Percentiles rank a stretch among this genome's conserved stretches.
Evolutionary conservation across 2,888 invertebrate genomes (phyloP).

Genomic region (Silvanus unidentatus): DNA sequence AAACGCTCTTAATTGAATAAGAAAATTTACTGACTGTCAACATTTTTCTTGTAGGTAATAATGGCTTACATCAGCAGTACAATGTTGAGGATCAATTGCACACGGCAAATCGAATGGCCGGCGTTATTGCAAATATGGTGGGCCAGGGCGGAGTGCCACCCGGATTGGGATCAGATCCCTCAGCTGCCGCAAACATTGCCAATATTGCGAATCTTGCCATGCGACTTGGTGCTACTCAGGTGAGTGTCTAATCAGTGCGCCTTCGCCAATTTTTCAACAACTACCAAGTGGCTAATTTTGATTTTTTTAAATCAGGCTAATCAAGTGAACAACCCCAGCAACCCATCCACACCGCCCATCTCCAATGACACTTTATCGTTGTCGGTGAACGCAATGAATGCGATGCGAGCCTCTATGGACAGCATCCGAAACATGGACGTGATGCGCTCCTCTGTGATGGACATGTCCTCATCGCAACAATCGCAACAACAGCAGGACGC

Average conservation of each 20-base stretch:
- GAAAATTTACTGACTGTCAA: neutral
- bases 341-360: conserved; percentile 48
- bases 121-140: conserved; percentile 66
- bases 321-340: conserved; percentile 45
- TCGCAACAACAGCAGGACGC: conserved; percentile 45
- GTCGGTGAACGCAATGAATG: conserved; percentile 54
- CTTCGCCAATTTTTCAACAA: no score
- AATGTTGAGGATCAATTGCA: conserved; percentile 56
- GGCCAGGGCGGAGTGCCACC: conserved; percentile 57
- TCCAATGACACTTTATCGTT: conserved; percentile 44
- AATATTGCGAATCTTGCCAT: conserved; percentile 69
- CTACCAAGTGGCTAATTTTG: no score
- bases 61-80: conserved; percentile 57
- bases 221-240: conserved; percentile 54
- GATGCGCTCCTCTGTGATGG: conserved; percentile 50
- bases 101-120: conserved; percentile 58
- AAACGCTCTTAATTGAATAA: neutral
- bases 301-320: no score
- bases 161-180: conserved; percentile 50
- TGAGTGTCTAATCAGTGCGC: conserved; percentile 15
- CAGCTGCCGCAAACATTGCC: conserved; percentile 61
- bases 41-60: conserved; percentile 48
- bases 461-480: conserved; percentile 42
- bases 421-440: conserved; percentile 50
- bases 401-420: conserved; percentile 56